phyloP scores from a whole-genome alignment of 2,888 invertebrate genomes.

The Mechanitis messenoides region DNA sequence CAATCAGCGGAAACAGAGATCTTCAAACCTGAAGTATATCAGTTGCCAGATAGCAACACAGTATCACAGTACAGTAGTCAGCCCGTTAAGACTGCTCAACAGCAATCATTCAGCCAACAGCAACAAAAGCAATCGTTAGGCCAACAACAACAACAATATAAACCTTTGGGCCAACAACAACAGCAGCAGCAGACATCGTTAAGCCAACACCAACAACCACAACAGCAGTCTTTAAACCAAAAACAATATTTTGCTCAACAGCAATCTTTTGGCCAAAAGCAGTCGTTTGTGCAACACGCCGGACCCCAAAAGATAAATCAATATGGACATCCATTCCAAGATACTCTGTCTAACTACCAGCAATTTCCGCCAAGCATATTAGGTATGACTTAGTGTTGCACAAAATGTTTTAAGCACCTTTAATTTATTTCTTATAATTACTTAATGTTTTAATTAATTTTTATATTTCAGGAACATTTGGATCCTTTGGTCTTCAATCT shows the following conservation, averaged over 20 bases:
- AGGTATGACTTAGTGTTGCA: slow-evolving; percentile 41
- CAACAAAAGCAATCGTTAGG: background rate
- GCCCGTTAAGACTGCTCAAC: slow-evolving; percentile 66
- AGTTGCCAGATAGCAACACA: slow-evolving; percentile 58
- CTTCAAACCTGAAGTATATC: slow-evolving; percentile 64
- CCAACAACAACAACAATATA: background rate
- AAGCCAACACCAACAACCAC: background rate
- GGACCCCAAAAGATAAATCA: slow-evolving; percentile 19
- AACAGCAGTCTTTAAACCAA: slow-evolving; percentile 17
- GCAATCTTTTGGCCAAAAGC: slow-evolving; percentile 12
- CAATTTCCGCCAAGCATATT: slow-evolving; percentile 60
- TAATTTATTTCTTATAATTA: background rate
- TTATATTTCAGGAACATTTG: slow-evolving; percentile 72
- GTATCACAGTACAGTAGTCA: slow-evolving; percentile 57
- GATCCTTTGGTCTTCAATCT: slow-evolving; percentile 76
- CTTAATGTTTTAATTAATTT: background rate
- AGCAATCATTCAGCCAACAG: slow-evolving; percentile 37
- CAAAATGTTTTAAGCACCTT: too few relatives aligned
- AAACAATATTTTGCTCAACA: slow-evolving; percentile 12
- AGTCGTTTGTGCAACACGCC: slow-evolving; percentile 10
- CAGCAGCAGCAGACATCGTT: too few relatives aligned
- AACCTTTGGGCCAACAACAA: background rate
- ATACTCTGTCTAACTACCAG: slow-evolving; percentile 36
- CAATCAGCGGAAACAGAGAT: slow-evolving; percentile 48
- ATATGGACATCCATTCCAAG: slow-evolving; percentile 51